Evolutionary conservation across 2,888 invertebrate species (phyloP).

Genomic region (Corythucha ciliata): DNA sequence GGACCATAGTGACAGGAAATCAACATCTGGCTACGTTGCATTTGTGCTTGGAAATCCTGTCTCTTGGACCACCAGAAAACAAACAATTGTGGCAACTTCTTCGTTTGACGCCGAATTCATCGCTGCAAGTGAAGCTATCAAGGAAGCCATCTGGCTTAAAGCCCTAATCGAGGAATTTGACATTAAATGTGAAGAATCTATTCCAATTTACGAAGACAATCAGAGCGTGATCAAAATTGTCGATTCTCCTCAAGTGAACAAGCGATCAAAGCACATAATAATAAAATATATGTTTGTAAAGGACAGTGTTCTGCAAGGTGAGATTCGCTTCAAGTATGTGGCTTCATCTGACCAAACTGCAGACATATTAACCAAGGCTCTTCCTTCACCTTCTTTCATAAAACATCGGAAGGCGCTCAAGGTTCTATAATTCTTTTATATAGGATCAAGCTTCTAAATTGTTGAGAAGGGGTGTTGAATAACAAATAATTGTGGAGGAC

Average conservation of each 20-base stretch:
- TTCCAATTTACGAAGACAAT: conserved; percentile 32
- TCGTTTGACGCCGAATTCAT: conserved; percentile 37
- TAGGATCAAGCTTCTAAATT: too few species aligned
- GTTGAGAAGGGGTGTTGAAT: too few species aligned
- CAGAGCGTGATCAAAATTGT: conserved; percentile 33
- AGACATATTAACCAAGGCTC: conserved; percentile 35
- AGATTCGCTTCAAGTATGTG: conserved; percentile 13
- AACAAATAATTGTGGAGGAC: too few species aligned
- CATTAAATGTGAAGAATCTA: conserved; percentile 20
- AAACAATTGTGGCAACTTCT: too few species aligned
- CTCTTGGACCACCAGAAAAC: too few species aligned
- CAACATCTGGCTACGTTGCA: conserved; percentile 34
- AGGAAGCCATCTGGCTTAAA: conserved; percentile 35
- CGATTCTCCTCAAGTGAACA: conserved; percentile 34
- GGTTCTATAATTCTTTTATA: too few species aligned
- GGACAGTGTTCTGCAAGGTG: too few species aligned
- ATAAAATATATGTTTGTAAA: conserved; percentile 32
- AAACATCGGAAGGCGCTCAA: background rate
- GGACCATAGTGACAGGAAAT: conserved; percentile 30
- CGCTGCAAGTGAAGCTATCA: conserved; percentile 34
- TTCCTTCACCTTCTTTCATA: conserved; percentile 17
- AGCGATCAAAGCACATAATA: conserved; percentile 34
- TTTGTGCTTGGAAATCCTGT: conserved; percentile 29
- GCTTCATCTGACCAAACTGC: conserved; percentile 28
- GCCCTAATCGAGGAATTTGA: conserved; percentile 32